Base-by-base conservation (phyloP, 2,888 invertebrate genomes). In the Monochamus alternatus region DNA sequence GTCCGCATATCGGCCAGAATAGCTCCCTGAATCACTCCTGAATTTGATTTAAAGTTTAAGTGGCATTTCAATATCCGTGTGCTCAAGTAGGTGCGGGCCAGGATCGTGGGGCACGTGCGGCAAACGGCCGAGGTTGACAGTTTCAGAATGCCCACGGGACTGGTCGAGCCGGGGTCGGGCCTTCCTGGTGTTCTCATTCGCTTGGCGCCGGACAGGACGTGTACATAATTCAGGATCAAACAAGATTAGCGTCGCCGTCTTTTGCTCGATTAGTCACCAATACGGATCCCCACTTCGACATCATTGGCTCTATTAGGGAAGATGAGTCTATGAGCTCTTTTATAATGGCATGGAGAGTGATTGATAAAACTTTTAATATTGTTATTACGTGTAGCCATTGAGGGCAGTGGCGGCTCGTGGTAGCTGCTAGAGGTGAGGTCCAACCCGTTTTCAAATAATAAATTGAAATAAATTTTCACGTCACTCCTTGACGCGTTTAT, bases 21-120 rank as follows among this genome's bases (percentile, higher is more conserved):
- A 82, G 81, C 76, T 68, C 78, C 80, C 84, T 85, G 85, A 84
- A 86, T 85, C 86, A 85, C 84, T 82, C 81, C 83, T 77, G 84
- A 84, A 86, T 87, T 86, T 86, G 86, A 87, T 87, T 85, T 86
- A 85, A 86, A 87, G 85, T 83, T 84, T 84, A 85, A 85, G 85
- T 85, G 87, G 86, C 86, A 86, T 87, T 87, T 86, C 87, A 87
- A 87, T 87, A 87, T 86, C 86, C 86, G 78, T 78, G 82, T 80
- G 80, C 85, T 84, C 85, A 84, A 86, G 84, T 85, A 84, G 83
- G 80, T 83, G 82, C 81, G 76, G 73, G 73, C 75, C 79, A 79
- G 83, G 84, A 84, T 84, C 84, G 84, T 81, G 81, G 76, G 81
- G 83, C 86, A 85, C 85, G 85, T 86, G 86, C 84, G 77, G 81